Evolutionary conservation across 2,888 invertebrate species (phyloP).

Genomic region (Ceratothoa steindachneri): DNA sequence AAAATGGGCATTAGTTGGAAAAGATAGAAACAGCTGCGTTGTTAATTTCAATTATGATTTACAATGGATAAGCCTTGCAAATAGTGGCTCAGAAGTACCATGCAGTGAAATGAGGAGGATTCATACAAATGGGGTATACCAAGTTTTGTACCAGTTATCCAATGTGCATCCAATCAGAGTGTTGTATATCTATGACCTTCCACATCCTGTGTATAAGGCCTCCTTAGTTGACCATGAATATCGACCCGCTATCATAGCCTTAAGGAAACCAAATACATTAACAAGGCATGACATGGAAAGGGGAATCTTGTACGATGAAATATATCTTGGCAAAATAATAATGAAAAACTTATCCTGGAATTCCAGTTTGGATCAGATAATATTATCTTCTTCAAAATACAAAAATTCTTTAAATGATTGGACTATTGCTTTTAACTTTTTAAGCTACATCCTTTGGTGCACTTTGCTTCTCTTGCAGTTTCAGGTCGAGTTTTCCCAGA

Average conservation of each 20-base stretch:
- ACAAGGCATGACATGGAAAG: slow-evolving; percentile 32
- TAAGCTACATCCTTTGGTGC: not conserved
- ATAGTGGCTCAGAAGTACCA: not conserved
- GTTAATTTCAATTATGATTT: slow-evolving; percentile 10
- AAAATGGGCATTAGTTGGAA: not conserved
- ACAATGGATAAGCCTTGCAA: not conserved
- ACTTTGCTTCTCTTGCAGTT: not conserved
- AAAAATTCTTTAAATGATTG: not conserved
- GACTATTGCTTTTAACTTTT: slow-evolving; percentile 8
- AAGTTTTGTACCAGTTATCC: not conserved
- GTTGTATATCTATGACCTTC: slow-evolving; percentile 2
- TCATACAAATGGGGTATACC: not conserved
- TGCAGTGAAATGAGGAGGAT: not conserved
- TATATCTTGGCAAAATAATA: slow-evolving; percentile 20
- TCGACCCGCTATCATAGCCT: slow-evolving; percentile 25
- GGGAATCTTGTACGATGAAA: slow-evolving; percentile 17
- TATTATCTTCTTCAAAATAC: slow-evolving; percentile 3
- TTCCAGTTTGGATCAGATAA: slow-evolving; percentile 2
- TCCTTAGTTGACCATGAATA: slow-evolving; percentile 12
- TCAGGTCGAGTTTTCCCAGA: not conserved
- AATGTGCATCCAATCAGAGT: not conserved
- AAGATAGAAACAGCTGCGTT: not conserved
- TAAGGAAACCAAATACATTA: slow-evolving; percentile 29
- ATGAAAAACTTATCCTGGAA: slow-evolving; percentile 9
- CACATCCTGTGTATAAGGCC: not conserved